Evolutionary conservation across 1,140 invertebrate species (phyloP), one percentile per base, ranked within the genome.

Genomic region (Archivesica marissinica): DNA sequence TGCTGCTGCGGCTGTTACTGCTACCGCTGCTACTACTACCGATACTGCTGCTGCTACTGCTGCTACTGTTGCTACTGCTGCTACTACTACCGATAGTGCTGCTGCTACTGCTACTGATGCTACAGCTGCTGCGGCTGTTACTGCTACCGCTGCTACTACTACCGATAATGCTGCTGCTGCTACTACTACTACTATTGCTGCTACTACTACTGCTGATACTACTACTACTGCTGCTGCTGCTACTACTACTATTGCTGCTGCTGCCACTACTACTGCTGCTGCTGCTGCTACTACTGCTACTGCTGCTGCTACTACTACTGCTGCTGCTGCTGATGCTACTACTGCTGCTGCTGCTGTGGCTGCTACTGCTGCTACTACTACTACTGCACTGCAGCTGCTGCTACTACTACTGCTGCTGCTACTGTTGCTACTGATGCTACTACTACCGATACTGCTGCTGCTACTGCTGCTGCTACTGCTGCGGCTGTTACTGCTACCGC

Each of bases 401-500:
- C 44, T 47, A 47, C 44, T 47, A 20, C 44, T 47, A 47, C 44
- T 47, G 20, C 44, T 47, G 44, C 44, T 47, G 20, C 44, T 47
- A 20, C 44, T 47, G 44, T 20, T 47, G 44, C 44, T 47, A 20
- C 44, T 47, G 44, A 7, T 47, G 20, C 44, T 47, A 47, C 44
- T 47, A 20, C 44, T 47, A 47, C 44, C 20, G 44, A 7, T 47
- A 47, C 44, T 20, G 44, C 44, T 47, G 44, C 20, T 47, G 44
- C 44, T 47, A 20, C 44, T 47, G 44, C 44, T 47, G 20, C 44
- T 47, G 7, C 44, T 47, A 47, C 38, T 72, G 23, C 38, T 82
- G 33, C 25, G 52, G 2, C 41, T 70, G n/a, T 38, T 82, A 74
- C 4, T 50, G 38, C 30, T 72, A 74, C 61, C 50, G 38, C 61